These are phyloP conservation scores for Vulpes vulpes DNA, from an alignment of 2,113 vertebrate genomes.

Conservation along the genomic window DNA sequence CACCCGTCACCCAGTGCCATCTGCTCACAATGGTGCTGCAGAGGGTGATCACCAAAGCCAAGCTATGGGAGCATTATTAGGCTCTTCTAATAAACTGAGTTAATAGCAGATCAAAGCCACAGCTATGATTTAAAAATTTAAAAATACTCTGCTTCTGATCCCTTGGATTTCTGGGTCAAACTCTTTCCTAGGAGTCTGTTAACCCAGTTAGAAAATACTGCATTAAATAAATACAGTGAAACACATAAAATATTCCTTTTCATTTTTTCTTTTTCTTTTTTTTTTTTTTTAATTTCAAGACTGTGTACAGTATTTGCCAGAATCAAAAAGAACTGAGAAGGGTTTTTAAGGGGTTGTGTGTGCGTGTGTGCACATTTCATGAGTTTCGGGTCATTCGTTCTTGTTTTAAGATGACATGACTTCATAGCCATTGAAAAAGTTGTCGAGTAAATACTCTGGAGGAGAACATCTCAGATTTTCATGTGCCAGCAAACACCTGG, in stretches of 20 bases:
- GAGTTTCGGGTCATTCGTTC: constrained; percentile 3
- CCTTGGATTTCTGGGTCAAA: not conserved
- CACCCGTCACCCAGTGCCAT: not conserved
- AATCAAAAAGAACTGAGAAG: constrained; percentile 26
- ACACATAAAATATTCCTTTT: not conserved
- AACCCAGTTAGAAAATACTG: not conserved
- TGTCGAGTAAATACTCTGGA: not conserved
- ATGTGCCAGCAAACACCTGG: not conserved
- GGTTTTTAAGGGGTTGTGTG: not conserved
- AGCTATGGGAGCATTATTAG: not conserved
- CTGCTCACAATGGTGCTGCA: not conserved
- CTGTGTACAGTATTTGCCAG: not conserved
- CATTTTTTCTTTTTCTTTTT: too few species aligned
- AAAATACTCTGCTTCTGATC: not conserved
- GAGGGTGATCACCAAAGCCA: not conserved
- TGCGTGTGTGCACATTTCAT: not conserved
- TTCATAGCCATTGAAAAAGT: not conserved
- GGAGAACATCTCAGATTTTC: not conserved
- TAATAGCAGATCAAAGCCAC: constrained; percentile 6
- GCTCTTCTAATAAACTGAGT: not conserved
- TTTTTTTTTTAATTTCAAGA: not conserved
- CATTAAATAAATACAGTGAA: not conserved
- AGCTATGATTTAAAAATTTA: not conserved
- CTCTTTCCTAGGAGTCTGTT: not conserved
- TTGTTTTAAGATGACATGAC: not conserved